Evolutionary conservation across 2,888 invertebrate genomes (phyloP).

Genomic region (Epistrophella euchroma): DNA sequence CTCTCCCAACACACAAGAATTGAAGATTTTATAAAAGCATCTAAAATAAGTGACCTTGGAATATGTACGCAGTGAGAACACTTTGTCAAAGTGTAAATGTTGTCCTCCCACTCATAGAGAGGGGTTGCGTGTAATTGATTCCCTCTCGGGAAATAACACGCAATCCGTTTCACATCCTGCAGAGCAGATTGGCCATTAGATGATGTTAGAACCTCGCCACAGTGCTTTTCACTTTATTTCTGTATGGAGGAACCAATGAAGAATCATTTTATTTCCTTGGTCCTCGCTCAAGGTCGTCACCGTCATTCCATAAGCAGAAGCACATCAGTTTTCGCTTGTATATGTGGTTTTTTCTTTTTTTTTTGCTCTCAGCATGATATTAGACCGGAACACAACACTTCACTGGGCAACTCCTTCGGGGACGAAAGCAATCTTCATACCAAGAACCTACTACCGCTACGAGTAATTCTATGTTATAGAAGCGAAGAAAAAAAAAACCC

Average conservation of each 20-base stretch:
- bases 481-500: slow-evolving; percentile 53
- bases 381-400: slow-evolving; percentile 72
- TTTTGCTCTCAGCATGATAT: slow-evolving; percentile 53
- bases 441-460: slow-evolving; percentile 1
- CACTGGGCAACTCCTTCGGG: slow-evolving; percentile 55
- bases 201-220: slow-evolving; percentile 38
- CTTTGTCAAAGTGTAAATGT: slow-evolving; percentile 42
- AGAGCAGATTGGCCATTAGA: slow-evolving; percentile 67
- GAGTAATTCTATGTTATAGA: not conserved
- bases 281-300: slow-evolving; percentile 62
- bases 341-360: slow-evolving; percentile 8
- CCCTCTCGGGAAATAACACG: slow-evolving; percentile 52
- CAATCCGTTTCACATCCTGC: slow-evolving; percentile 70
- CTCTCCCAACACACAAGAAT: slow-evolving; percentile 41
- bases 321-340: slow-evolving; percentile 32
- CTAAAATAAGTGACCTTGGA: slow-evolving; percentile 45
- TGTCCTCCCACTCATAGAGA: slow-evolving; percentile 3
- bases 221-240: slow-evolving; percentile 9
- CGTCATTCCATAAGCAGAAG: slow-evolving; percentile 10
- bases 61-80: slow-evolving; percentile 29
- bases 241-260: slow-evolving; percentile 24
- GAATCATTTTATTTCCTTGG: slow-evolving; percentile 39
- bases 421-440: slow-evolving; percentile 12
- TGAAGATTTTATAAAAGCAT: slow-evolving; percentile 30
- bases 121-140: slow-evolving; percentile 48